Evolutionary conservation across 2,888 invertebrate species (phyloP).

Genomic region (Philopedon plagiatum): DNA sequence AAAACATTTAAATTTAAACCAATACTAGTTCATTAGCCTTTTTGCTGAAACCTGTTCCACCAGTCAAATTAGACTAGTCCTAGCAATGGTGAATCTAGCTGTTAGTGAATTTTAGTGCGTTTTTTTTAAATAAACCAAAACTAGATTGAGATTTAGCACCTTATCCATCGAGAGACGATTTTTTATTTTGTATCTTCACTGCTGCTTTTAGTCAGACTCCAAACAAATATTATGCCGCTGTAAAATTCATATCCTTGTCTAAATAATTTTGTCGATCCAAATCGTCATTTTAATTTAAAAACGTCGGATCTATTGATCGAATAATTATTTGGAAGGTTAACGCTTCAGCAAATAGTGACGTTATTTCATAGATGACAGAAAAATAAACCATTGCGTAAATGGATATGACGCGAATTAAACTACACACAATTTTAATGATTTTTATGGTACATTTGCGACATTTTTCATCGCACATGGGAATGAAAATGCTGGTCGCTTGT

Average conservation of each 20-base stretch:
- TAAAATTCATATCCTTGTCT: neutral
- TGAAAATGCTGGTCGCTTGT: constrained; percentile 6
- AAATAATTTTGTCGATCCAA: neutral
- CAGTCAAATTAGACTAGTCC: too few relatives aligned
- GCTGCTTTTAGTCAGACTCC: too few relatives aligned
- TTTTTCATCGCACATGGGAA: constrained; percentile 19
- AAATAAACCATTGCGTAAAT: constrained; percentile 40
- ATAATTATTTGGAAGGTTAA: constrained; percentile 35
- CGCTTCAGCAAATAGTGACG: constrained; percentile 39
- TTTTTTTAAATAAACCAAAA: too few relatives aligned
- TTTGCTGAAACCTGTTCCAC: too few relatives aligned
- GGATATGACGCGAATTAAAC: constrained; percentile 41
- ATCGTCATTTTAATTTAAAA: constrained; percentile 14
- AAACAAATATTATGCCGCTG: neutral
- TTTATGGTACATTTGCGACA: constrained; percentile 35
- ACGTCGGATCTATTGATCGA: neutral
- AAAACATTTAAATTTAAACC: too few relatives aligned
- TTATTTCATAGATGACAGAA: constrained; percentile 46
- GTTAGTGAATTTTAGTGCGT: too few relatives aligned
- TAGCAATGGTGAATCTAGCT: too few relatives aligned
- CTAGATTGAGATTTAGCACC: too few relatives aligned
- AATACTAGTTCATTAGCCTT: too few relatives aligned
- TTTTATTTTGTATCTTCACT: too few relatives aligned
- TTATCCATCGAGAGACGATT: too few relatives aligned
- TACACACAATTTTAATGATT: constrained; percentile 32